Evolutionary conservation across 2,888 invertebrate species (phyloP), one percentile per base, ranked within the genome.

Genomic region (Tetranychus piercei): DNA sequence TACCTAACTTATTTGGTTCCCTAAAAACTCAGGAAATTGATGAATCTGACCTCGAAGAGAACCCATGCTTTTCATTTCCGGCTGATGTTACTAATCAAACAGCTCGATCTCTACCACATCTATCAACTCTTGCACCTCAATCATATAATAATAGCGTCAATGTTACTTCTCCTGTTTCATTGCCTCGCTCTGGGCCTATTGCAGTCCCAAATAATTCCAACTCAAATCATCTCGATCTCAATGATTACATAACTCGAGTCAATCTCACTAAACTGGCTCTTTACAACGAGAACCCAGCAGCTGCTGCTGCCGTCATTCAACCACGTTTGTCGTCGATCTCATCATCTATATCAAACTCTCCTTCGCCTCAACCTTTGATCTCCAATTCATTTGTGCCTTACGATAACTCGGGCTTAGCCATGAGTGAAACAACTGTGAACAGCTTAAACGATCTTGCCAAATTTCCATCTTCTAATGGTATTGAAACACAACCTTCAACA

Each of bases 261-360:
- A 71, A 71, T n/a, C 23, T 71, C 9, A 23, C 71, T 71, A n/a
- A 71, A 44, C 8, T 71, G 23, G 71, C 71, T 9, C 4, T 71
- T 11, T 34, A 22, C n/a, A 23, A 71, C 9, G 23, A 71, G 20
- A 67, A 23, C 23, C 20, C 67, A 67, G 23, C 67, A 23, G 67
- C 67, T 9, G 67, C 23, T 67, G 55, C 55, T 67, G 78, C 69
- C 15, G 69, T 20, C 11, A n/a, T 20, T 69, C 69, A 69, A n/a
- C 69, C 20, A 1, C 20, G 69, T 23, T 69, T 69, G n/a, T 20
- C 69, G 9, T 20, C 69, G n/a, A 23, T 69, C 23, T 23, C 69
- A 69, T 22, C 20, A 69, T 20, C 23, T 9, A 23, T 69, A 8
- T 69, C 69, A 69, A 69, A 69, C n/a, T 22, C 69, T 22, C 69